Percentiles rank a stretch among this genome's conserved stretches.
phyloP scores from a whole-genome alignment of 2,888 invertebrate genomes.

The Drosophila lutescens region DNA sequence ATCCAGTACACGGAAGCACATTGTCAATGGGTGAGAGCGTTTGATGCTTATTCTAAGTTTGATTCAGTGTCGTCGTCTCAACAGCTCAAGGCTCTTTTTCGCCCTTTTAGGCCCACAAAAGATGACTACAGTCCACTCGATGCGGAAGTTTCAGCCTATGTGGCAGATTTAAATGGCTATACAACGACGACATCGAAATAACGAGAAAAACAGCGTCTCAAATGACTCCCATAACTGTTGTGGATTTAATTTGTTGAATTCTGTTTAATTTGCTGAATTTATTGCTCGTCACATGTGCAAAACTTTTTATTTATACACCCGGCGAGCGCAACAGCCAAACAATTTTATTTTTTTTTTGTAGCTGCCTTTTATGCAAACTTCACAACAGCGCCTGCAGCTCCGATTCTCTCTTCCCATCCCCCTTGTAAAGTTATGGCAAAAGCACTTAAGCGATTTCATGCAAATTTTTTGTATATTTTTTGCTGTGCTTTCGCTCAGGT shows the following conservation, averaged over 20 bases:
- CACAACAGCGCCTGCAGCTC: slow-evolving; percentile 33
- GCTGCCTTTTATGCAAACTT: slow-evolving; percentile 52
- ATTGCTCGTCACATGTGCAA: slow-evolving; percentile 51
- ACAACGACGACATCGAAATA: slow-evolving; percentile 22
- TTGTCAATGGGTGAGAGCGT: slow-evolving; percentile 66
- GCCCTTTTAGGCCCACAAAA: slow-evolving; percentile 14
- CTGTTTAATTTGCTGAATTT: slow-evolving; percentile 61
- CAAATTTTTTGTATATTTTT: slow-evolving; percentile 52
- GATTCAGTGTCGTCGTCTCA: slow-evolving; percentile 52
- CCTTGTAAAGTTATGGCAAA: slow-evolving; percentile 59
- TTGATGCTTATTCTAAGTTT: slow-evolving; percentile 63
- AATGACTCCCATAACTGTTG: slow-evolving; percentile 22
- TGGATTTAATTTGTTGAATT: slow-evolving; percentile 60
- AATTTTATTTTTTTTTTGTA: slow-evolving; percentile 18
- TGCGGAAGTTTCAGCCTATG: slow-evolving; percentile 54
- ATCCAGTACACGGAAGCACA: slow-evolving; percentile 66
- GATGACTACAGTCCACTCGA: slow-evolving; percentile 38
- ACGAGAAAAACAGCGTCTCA: not conserved
- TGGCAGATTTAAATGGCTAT: slow-evolving; percentile 41
- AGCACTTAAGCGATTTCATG: slow-evolving; percentile 75
- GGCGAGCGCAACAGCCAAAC: slow-evolving; percentile 8
- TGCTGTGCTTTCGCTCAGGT: slow-evolving; percentile 66
- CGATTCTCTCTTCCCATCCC: slow-evolving; percentile 14
- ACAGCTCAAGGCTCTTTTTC: slow-evolving; percentile 37
- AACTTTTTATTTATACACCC: slow-evolving; percentile 46